Conservation (phyloP, 1,140 invertebrate species). For the Cotesia typhae region DNA sequence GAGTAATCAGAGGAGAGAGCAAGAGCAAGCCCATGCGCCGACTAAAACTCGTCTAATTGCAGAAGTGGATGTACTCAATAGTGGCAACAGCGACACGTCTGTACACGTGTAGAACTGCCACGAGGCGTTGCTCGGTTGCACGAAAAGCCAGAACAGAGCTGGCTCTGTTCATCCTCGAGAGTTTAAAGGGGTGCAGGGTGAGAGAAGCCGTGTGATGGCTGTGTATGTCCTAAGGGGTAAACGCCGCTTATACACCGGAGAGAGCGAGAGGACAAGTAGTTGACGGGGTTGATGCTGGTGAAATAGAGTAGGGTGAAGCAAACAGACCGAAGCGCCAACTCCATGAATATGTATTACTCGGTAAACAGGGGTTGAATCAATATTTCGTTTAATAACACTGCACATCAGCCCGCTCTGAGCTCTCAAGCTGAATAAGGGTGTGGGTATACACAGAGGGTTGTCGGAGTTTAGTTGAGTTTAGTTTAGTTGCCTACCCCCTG, state of each 20-base stretch:
- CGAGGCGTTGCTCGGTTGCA: slow-evolving; percentile 34
- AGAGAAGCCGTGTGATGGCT: neutral
- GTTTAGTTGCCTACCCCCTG: slow-evolving; percentile 16
- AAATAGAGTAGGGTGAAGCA: slow-evolving; percentile 33
- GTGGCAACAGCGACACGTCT: slow-evolving; percentile 31
- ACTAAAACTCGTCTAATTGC: slow-evolving; percentile 15
- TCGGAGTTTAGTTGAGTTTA: neutral
- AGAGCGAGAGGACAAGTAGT: slow-evolving; percentile 14
- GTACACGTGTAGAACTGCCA: slow-evolving; percentile 40
- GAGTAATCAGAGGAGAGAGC: slow-evolving; percentile 10
- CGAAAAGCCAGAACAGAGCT: slow-evolving; percentile 18
- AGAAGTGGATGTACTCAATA: slow-evolving; percentile 9
- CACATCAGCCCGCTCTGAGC: slow-evolving; percentile 26
- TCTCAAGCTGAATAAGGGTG: slow-evolving; percentile 7
- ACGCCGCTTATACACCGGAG: slow-evolving; percentile 10
- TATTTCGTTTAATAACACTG: slow-evolving; percentile 67
- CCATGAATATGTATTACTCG: slow-evolving; percentile 66
- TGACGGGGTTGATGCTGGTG: neutral
- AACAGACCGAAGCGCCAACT: slow-evolving; percentile 55
- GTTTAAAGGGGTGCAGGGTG: slow-evolving; percentile 8
- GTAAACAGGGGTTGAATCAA: slow-evolving; percentile 67
- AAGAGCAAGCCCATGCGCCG: slow-evolving; percentile 2
- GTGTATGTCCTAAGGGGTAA: neutral
- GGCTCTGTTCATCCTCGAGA: neutral
- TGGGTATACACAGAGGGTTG: slow-evolving; percentile 15